phyloP scores from a whole-genome alignment of 2,797 vertebrate species.

The Xyrichtys novacula region DNA sequence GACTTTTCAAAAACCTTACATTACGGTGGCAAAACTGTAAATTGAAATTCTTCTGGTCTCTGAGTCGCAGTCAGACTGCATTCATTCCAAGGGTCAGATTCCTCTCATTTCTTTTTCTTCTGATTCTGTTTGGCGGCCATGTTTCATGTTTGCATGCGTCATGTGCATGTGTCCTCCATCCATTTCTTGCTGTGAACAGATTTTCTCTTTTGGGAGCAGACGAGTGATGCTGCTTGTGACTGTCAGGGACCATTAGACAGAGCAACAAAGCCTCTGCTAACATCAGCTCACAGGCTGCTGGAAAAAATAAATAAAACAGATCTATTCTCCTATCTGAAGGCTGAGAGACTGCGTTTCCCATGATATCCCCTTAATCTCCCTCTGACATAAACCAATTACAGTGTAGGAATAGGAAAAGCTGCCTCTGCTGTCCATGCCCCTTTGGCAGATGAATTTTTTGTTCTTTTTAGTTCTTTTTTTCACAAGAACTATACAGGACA shows the following conservation, averaged over 20 bases:
- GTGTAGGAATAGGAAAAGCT: constrained; percentile 28
- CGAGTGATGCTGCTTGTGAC: constrained; percentile 24
- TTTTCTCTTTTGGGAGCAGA: constrained; percentile 46
- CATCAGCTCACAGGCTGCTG: constrained; percentile 41
- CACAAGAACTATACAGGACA: not conserved
- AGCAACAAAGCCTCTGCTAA: constrained; percentile 44
- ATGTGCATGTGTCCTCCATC: constrained; percentile 30
- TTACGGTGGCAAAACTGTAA: too few relatives aligned
- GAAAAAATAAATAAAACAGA: constrained; percentile 39
- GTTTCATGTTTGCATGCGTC: constrained; percentile 14
- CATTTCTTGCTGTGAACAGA: constrained; percentile 27
- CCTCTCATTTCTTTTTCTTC: constrained; percentile 12
- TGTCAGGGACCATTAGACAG: constrained; percentile 67
- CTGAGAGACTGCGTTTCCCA: constrained; percentile 20
- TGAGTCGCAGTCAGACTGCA: too few relatives aligned
- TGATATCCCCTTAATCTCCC: constrained; percentile 34
- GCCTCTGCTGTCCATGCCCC: constrained; percentile 22
- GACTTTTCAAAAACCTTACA: too few relatives aligned
- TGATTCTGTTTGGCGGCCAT: constrained; percentile 6
- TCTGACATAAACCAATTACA: constrained; percentile 48
- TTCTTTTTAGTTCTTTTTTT: not conserved
- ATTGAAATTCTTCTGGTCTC: too few relatives aligned
- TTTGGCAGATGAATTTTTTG: constrained; percentile 22
- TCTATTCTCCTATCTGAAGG: constrained; percentile 26
- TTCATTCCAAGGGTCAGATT: not conserved